phyloP scores from a whole-genome alignment of 2,797 vertebrate genomes.

The Pangasius mekongensis region DNA sequence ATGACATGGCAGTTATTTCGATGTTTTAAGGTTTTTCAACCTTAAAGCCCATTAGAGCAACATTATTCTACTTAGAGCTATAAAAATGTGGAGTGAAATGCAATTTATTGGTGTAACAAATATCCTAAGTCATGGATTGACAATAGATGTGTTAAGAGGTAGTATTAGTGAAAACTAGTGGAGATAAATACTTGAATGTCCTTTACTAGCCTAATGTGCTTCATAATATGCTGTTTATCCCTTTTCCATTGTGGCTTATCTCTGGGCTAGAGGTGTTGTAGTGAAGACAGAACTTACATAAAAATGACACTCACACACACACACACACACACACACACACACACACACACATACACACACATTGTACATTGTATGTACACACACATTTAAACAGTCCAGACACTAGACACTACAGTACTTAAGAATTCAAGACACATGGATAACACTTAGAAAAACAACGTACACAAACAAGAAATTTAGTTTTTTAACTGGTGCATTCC shows the following conservation, averaged over 20 bases:
- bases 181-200: conserved; percentile 14
- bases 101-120: neutral
- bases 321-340: conserved; percentile 20
- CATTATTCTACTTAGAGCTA: conserved; percentile 1
- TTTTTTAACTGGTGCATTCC: neutral
- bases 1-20: conserved; percentile 3
- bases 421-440: neutral
- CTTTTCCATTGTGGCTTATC: neutral
- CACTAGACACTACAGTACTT: neutral
- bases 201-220: neutral
- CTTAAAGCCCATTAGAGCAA: conserved; percentile 13
- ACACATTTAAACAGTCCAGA: conserved; percentile 17
- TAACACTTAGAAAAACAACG: conserved; percentile 15
- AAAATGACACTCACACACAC: conserved; percentile 28
- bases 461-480: neutral
- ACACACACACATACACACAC: neutral
- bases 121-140: conserved; percentile 8
- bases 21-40: conserved; percentile 8
- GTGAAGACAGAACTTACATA: conserved; percentile 33
- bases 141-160: neutral
- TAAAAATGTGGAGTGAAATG: neutral
- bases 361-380: neutral
- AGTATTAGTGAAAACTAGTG: neutral
- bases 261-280: conserved; percentile 31
- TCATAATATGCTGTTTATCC: neutral